Conservation (phyloP, 2,888 invertebrate species). For the Endotricha flammealis region DNA sequence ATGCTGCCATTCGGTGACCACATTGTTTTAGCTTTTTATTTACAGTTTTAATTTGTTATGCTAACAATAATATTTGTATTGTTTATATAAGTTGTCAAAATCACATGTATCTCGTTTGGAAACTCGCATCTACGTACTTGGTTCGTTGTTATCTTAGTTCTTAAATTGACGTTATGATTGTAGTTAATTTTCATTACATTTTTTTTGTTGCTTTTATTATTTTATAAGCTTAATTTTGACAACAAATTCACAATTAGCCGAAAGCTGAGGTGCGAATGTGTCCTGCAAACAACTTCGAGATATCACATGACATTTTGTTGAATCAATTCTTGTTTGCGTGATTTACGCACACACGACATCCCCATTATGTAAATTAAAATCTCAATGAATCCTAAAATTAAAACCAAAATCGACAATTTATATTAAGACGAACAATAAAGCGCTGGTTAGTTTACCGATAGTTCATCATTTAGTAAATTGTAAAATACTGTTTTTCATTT, state of each 20-base stretch:
- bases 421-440: constrained; percentile 40
- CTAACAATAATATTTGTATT: constrained; percentile 8
- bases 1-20: constrained; percentile 24
- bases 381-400: constrained; percentile 54
- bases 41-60: constrained; percentile 23
- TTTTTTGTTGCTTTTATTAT: constrained; percentile 55
- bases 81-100: constrained; percentile 21
- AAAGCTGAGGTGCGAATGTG: neutral
- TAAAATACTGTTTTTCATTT: constrained; percentile 69
- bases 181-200: constrained; percentile 32
- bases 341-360: constrained; percentile 16
- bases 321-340: neutral
- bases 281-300: neutral
- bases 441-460: constrained; percentile 45
- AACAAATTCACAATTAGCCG: neutral
- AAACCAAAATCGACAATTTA: constrained; percentile 61
- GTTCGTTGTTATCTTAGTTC: constrained; percentile 56
- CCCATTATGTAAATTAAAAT: constrained; percentile 30
- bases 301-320: neutral
- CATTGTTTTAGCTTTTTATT: constrained; percentile 20
- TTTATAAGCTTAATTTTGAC: constrained; percentile 27
- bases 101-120: constrained; percentile 47
- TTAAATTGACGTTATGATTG: constrained; percentile 37
- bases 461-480: constrained; percentile 67
- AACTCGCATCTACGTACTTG: constrained; percentile 58